Conservation (phyloP, 2,888 invertebrate species). For the Acanthosoma haemorrhoidale region DNA sequence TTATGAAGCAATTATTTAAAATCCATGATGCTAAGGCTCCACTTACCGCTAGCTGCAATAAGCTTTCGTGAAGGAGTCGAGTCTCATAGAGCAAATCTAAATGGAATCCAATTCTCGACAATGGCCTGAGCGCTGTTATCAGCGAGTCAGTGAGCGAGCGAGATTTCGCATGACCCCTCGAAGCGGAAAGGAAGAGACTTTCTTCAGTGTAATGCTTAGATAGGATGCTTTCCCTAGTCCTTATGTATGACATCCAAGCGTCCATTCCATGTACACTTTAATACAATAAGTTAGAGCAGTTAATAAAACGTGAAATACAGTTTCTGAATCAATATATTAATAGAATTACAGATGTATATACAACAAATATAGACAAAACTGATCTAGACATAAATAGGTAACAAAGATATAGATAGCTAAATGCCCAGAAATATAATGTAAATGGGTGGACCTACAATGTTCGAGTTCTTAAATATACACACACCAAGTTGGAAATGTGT, state of each 20-base stretch:
- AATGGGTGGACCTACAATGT: no score
- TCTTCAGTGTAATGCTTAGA: constrained; percentile 72
- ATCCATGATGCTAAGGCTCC: not conserved
- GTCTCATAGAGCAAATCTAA: constrained; percentile 76
- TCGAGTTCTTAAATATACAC: no score
- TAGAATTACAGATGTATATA: no score
- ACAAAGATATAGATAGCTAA: no score
- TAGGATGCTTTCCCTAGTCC: constrained; percentile 74
- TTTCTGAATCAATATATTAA: no score
- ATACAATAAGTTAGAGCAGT: not conserved
- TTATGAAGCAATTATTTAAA: not conserved
- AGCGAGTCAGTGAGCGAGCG: constrained; percentile 64
- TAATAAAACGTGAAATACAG: no score
- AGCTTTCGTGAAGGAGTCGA: constrained; percentile 67
- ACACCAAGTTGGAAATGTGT: no score
- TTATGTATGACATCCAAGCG: constrained; percentile 81
- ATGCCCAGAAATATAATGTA: no score
- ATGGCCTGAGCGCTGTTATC: constrained; percentile 69
- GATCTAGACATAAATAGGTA: no score
- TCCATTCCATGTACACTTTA: constrained; percentile 75
- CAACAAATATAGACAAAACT: no score
- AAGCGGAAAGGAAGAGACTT: constrained; percentile 62
- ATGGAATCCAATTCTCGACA: constrained; percentile 73
- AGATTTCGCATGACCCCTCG: constrained; percentile 55
- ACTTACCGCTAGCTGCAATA: constrained; percentile 51